A percentile compares a stretch with the other conserved stretches of the same genome.
phyloP scores from a whole-genome alignment of 2,113 vertebrate species.

The Channa argus region DNA sequence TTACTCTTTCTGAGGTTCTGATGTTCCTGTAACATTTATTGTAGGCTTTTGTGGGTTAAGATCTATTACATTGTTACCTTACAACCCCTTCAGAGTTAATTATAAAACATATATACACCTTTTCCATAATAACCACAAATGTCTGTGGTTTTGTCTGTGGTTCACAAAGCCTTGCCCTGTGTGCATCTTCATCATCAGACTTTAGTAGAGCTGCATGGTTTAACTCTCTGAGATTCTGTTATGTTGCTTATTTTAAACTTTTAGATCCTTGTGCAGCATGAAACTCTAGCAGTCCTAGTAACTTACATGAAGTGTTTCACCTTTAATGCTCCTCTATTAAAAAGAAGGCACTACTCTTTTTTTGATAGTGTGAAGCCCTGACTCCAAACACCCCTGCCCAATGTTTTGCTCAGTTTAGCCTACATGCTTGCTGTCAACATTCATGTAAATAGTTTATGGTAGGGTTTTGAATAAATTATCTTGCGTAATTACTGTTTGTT shows the following conservation, averaged over 20 bases:
- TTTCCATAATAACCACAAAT: not conserved
- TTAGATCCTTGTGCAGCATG: not conserved
- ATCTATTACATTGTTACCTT: too few species aligned
- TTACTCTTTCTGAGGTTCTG: not conserved
- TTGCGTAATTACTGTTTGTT: not conserved
- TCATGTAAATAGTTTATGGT: not conserved
- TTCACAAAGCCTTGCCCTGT: not conserved
- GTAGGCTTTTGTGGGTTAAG: not conserved
- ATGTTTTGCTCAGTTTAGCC: not conserved
- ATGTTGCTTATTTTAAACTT: not conserved
- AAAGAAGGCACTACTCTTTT: not conserved
- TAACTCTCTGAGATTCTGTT: not conserved
- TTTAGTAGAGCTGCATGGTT: too few species aligned
- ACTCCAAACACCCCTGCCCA: not conserved
- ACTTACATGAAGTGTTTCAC: slow-evolving; percentile 20
- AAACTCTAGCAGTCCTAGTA: not conserved
- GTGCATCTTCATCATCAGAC: not conserved
- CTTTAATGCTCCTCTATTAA: not conserved
- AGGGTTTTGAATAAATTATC: not conserved
- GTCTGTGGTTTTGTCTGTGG: too few species aligned
- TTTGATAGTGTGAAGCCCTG: not conserved
- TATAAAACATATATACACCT: not conserved
- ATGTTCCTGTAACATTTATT: not conserved
- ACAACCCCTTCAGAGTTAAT: too few species aligned
- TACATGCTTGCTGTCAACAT: not conserved